Evolutionary conservation across 2,797 vertebrate genomes (phyloP).

Genomic region (Harpagifer antarcticus): DNA sequence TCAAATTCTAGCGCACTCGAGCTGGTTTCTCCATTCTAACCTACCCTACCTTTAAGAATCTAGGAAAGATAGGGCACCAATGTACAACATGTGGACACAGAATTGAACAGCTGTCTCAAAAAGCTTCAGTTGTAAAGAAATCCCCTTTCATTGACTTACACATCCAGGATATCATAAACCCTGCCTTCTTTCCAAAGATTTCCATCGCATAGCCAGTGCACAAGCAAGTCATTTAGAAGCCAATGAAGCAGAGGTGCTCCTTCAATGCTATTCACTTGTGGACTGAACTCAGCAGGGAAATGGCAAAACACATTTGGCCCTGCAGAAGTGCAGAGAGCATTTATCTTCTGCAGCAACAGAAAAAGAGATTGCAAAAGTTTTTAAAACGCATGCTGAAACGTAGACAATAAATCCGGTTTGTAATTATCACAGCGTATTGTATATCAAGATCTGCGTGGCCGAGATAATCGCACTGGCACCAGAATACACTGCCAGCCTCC

Average conservation of each 20-base stretch:
- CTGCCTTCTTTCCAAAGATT: conserved; percentile 7
- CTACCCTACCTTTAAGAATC: neutral
- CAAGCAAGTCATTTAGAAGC: conserved; percentile 11
- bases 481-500: neutral
- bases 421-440: neutral
- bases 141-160: neutral
- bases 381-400: neutral
- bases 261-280: neutral
- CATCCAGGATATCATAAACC: neutral
- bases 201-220: neutral
- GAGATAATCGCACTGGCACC: neutral
- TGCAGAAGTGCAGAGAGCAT: neutral
- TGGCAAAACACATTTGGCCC: neutral
- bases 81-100: neutral
- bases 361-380: neutral
- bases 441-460: neutral
- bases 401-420: neutral
- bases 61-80: too few relatives aligned
- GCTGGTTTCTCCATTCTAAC: too few relatives aligned
- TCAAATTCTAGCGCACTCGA: too few relatives aligned
- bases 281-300: neutral
- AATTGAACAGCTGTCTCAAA: neutral
- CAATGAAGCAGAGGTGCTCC: conserved; percentile 15
- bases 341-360: neutral
- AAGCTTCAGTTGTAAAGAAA: neutral